Conservation (phyloP, 2,797 vertebrate species). For the Rhabdomys pumilio region DNA sequence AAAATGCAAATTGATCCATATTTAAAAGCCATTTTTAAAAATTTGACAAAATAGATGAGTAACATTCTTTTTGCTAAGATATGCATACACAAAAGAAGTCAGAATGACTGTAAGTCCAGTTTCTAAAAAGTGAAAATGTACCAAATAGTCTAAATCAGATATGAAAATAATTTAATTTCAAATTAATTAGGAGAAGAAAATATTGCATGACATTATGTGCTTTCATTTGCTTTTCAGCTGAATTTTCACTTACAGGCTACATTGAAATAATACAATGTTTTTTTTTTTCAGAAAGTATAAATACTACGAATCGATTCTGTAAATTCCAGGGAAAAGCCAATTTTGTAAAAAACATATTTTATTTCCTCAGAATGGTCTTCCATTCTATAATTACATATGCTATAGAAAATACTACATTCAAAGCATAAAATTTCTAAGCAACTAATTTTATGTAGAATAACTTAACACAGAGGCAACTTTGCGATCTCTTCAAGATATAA, state of each 20-base stretch:
- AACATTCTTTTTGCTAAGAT: slow-evolving; percentile 1
- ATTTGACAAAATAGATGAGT: neutral
- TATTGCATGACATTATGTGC: neutral
- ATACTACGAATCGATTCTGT: neutral
- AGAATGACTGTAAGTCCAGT: neutral
- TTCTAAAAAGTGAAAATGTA: slow-evolving; percentile 1
- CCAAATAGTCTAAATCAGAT: neutral
- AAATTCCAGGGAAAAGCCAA: neutral
- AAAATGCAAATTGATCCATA: neutral
- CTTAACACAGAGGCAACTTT: neutral
- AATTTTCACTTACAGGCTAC: neutral
- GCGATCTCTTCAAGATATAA: neutral
- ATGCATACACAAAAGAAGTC: neutral
- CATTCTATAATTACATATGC: neutral
- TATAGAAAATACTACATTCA: neutral
- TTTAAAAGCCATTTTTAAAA: neutral
- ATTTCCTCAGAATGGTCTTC: neutral
- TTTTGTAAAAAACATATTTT: neutral
- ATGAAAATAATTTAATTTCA: neutral
- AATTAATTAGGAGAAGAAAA: slow-evolving; percentile 37
- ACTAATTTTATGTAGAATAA: neutral
- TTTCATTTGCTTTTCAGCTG: neutral
- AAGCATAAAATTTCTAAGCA: neutral
- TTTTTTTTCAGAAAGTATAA: neutral
- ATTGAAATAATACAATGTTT: neutral